These are phyloP conservation scores for Crocuta crocuta DNA, from an alignment of 2,113 vertebrate genomes.

Conservation along the genomic window DNA sequence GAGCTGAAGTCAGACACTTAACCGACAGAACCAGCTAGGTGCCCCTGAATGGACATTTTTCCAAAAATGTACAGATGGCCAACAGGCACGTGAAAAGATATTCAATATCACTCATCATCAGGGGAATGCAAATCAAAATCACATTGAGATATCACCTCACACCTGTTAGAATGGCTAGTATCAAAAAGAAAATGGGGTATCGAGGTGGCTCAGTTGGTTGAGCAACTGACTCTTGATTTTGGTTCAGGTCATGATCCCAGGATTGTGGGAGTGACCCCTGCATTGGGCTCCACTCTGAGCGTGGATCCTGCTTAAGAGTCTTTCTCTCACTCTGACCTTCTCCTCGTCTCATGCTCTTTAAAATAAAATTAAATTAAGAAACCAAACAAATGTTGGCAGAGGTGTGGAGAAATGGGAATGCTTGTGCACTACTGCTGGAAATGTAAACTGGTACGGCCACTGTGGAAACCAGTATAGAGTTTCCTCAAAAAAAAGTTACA, in stretches of 20 bases:
- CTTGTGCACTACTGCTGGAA: not conserved
- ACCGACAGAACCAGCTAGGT: too few species aligned
- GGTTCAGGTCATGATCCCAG: too few species aligned
- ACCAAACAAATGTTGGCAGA: not conserved
- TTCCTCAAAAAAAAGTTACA: not conserved
- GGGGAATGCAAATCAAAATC: not conserved
- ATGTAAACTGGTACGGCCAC: not conserved
- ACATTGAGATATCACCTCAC: not conserved
- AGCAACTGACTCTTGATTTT: too few species aligned
- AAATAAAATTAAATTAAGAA: not conserved
- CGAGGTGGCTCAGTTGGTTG: too few species aligned
- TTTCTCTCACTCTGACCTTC: too few species aligned
- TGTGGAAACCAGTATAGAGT: not conserved
- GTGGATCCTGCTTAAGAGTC: too few species aligned
- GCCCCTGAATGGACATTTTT: not conserved
- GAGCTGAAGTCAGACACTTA: too few species aligned
- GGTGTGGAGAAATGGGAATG: not conserved
- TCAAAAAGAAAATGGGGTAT: not conserved
- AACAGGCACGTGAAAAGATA: not conserved
- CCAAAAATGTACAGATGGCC: not conserved
- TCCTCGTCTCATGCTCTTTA: too few species aligned
- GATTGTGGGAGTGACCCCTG: too few species aligned
- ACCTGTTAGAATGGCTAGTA: not conserved
- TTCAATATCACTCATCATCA: not conserved
- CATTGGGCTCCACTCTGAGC: too few species aligned